Evolutionary conservation across 2,113 vertebrate genomes (phyloP).

Genomic region (Morone saxatilis): DNA sequence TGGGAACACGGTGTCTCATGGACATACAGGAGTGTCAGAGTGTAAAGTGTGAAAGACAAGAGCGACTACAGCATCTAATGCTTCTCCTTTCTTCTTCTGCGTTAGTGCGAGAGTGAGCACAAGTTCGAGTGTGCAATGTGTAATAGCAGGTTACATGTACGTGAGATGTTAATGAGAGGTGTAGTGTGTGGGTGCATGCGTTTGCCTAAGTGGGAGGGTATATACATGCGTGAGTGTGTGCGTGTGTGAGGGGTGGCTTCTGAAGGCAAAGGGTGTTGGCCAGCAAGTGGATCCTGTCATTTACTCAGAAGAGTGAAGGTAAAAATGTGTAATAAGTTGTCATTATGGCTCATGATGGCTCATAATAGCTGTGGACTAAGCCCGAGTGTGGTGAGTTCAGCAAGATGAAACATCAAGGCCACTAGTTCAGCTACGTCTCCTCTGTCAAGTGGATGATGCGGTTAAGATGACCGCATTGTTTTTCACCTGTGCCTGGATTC

Average conservation of each 20-base stretch:
- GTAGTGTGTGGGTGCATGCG: slow-evolving; percentile 47
- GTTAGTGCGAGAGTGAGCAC: slow-evolving; percentile 38
- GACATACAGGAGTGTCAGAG: slow-evolving; percentile 19
- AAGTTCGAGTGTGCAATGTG: slow-evolving; percentile 42
- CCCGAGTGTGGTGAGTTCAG: slow-evolving; percentile 71
- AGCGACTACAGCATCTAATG: background rate
- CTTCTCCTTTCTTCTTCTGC: slow-evolving; percentile 19
- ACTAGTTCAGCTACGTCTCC: slow-evolving; percentile 13
- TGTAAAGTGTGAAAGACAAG: background rate
- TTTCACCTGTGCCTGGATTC: slow-evolving; percentile 55
- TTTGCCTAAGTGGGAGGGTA: slow-evolving; percentile 21
- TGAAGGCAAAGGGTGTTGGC: slow-evolving; percentile 71
- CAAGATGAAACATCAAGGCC: slow-evolving; percentile 59
- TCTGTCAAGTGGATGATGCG: slow-evolving; percentile 49
- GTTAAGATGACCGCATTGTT: slow-evolving; percentile 56
- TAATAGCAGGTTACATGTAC: slow-evolving; percentile 66
- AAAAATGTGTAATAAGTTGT: slow-evolving; percentile 65
- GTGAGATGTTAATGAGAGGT: slow-evolving; percentile 66
- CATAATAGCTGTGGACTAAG: slow-evolving; percentile 64
- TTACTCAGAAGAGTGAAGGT: slow-evolving; percentile 63
- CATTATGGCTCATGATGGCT: slow-evolving; percentile 76
- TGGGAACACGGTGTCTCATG: slow-evolving; percentile 67
- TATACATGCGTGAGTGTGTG: slow-evolving; percentile 30
- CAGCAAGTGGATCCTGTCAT: slow-evolving; percentile 70
- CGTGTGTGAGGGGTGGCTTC: slow-evolving; percentile 15